phyloP scores from a whole-genome alignment of 2,113 vertebrate genomes.

The Callaeas wilsoni region DNA sequence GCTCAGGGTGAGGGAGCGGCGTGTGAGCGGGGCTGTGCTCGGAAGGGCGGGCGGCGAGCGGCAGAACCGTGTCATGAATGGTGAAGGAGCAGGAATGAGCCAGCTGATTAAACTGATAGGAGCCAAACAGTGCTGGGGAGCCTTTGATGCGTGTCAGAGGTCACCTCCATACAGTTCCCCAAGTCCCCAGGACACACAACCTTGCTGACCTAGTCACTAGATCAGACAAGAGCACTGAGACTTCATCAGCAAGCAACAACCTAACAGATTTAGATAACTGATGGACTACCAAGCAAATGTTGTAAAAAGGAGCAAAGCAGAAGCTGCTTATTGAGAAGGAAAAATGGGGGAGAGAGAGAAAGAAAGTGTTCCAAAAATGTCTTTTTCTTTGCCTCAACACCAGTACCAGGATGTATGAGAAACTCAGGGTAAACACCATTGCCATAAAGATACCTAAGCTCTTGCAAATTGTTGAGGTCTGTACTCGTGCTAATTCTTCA shows the following conservation, averaged over 20 bases:
- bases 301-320: not conserved
- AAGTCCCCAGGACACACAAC: not conserved
- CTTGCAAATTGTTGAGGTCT: not conserved
- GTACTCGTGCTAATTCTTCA: not conserved
- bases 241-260: slow-evolving; percentile 40
- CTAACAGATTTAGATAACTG: not conserved
- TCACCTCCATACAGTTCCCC: slow-evolving; percentile 43
- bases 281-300: not conserved
- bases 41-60: not conserved
- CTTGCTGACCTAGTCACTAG: slow-evolving; percentile 39
- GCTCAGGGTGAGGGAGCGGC: not conserved
- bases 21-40: not conserved
- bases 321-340: not conserved
- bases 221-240: slow-evolving; percentile 41
- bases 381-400: not conserved
- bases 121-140: slow-evolving; percentile 1
- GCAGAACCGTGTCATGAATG: not conserved
- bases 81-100: not conserved
- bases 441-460: not conserved
- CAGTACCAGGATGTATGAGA: not conserved
- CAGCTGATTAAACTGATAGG: slow-evolving; percentile 53
- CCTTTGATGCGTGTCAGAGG: slow-evolving; percentile 62
- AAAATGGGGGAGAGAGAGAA: not conserved
- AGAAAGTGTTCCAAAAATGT: not conserved
- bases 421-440: not conserved